These are phyloP conservation scores for Coecobrya sp. DNA, from an alignment of 2,888 invertebrate genomes.

Conservation along the genomic window DNA sequence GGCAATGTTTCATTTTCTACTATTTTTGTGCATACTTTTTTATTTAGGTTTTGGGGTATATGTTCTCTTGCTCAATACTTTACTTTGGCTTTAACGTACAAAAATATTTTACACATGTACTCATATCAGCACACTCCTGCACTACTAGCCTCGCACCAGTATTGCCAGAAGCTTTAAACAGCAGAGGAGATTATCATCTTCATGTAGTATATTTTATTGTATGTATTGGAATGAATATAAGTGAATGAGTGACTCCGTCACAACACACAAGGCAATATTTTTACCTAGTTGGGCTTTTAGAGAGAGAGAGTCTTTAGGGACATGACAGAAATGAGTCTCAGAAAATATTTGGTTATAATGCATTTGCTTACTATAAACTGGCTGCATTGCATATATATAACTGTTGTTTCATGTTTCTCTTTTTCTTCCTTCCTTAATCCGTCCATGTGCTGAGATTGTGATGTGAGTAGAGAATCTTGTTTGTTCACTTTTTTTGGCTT, in stretches of 20 bases:
- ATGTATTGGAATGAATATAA: too few species aligned
- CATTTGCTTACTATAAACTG: too few species aligned
- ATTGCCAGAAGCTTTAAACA: neutral
- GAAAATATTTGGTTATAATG: too few species aligned
- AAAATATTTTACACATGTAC: neutral
- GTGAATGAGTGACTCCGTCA: too few species aligned
- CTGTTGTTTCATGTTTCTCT: constrained; percentile 40
- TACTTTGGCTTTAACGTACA: neutral
- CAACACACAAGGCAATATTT: too few species aligned
- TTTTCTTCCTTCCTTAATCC: constrained; percentile 28
- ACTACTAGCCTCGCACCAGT: neutral
- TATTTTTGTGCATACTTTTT: constrained; percentile 72
- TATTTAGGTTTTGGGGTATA: constrained; percentile 53
- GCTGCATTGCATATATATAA: neutral
- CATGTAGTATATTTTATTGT: too few species aligned
- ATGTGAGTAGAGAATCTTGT: constrained; percentile 4
- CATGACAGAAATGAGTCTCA: neutral
- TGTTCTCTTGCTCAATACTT: neutral
- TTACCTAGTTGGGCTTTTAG: too few species aligned
- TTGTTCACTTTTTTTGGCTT: constrained; percentile 37
- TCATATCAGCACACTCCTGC: neutral
- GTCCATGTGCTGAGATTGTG: constrained; percentile 13
- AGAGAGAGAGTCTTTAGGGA: neutral
- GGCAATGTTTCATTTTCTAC: constrained; percentile 54
- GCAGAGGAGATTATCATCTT: neutral